A percentile compares a stretch with the other conserved stretches of the same genome.
Evolutionary conservation across 2,888 invertebrate genomes (phyloP).

Genomic region (Sarcophaga variegata): DNA sequence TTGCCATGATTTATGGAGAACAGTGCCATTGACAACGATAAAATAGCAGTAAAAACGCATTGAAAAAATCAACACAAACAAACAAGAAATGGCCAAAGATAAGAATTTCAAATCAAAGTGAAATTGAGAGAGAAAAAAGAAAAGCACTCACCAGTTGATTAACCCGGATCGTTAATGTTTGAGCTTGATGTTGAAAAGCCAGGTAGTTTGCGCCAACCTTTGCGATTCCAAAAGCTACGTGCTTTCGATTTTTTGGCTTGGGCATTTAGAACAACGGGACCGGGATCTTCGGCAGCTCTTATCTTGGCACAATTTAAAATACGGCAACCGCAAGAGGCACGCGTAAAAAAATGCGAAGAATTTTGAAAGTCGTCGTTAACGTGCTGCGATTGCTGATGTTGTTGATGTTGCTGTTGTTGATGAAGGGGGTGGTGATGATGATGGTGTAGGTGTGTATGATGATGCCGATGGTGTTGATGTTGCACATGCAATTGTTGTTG

Average conservation of each 20-base stretch:
- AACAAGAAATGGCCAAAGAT: too few relatives aligned
- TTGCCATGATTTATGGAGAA: too few relatives aligned
- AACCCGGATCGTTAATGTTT: conserved; percentile 87
- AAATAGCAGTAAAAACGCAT: too few relatives aligned
- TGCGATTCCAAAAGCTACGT: conserved; percentile 87
- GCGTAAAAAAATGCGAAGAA: conserved; percentile 75
- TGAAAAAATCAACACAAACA: too few relatives aligned
- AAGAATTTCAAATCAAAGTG: too few relatives aligned
- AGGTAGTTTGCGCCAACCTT: conserved; percentile 91
- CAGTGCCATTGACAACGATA: too few relatives aligned
- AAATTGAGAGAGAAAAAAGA: neutral
- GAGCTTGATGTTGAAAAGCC: conserved; percentile 88
- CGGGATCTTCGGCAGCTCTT: conserved; percentile 82
- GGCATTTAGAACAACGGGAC: conserved; percentile 74
- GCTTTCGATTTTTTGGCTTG: conserved; percentile 79
- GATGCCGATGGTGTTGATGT: neutral
- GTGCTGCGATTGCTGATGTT: neutral
- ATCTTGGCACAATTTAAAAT: conserved; percentile 82
- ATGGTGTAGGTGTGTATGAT: conserved; percentile 79
- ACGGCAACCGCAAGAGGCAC: conserved; percentile 81
- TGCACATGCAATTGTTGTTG: conserved; percentile 38
- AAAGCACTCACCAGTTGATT: conserved; percentile 83
- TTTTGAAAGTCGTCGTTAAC: conserved; percentile 57
- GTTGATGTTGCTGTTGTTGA: neutral
- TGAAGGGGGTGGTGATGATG: conserved; percentile 31